Conservation (phyloP, 2,113 vertebrate species). For the Pseudorectes ferrugineus region DNA sequence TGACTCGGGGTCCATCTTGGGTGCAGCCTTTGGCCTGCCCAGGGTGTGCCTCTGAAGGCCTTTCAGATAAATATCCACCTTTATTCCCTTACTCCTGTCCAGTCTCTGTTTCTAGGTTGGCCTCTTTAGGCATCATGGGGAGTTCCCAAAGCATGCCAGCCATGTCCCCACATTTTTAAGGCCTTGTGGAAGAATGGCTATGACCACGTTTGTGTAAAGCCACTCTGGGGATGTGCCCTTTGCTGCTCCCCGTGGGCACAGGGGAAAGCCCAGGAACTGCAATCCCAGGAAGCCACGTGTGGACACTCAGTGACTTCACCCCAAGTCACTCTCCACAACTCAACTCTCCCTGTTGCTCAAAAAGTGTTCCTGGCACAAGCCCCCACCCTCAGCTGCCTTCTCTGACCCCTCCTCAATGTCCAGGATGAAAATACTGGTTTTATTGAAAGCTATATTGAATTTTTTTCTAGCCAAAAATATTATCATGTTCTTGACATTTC, state of each 20-base stretch:
- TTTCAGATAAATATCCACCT: no score
- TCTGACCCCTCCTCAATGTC: not conserved
- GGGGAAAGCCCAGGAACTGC: not conserved
- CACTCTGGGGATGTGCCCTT: not conserved
- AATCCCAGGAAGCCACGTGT: not conserved
- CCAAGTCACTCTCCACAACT: not conserved
- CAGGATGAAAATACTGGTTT: not conserved
- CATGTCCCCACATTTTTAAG: fast-evolving
- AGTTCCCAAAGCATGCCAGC: not conserved
- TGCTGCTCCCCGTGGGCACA: fast-evolving
- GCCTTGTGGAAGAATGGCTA: not conserved
- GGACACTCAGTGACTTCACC: not conserved
- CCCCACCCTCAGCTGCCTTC: not conserved
- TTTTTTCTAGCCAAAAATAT: not conserved
- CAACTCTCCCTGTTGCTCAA: not conserved
- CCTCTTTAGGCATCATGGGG: not conserved
- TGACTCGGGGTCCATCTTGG: no score
- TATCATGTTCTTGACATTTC: not conserved
- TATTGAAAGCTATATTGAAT: fast-evolving
- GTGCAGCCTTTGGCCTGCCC: no score
- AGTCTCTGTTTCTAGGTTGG: no score
- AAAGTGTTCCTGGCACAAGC: not conserved
- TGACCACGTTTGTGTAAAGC: not conserved
- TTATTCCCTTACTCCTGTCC: no score
- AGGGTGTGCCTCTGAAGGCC: no score